phyloP scores from a whole-genome alignment of 2,113 vertebrate genomes.

The Malurus elegans region DNA sequence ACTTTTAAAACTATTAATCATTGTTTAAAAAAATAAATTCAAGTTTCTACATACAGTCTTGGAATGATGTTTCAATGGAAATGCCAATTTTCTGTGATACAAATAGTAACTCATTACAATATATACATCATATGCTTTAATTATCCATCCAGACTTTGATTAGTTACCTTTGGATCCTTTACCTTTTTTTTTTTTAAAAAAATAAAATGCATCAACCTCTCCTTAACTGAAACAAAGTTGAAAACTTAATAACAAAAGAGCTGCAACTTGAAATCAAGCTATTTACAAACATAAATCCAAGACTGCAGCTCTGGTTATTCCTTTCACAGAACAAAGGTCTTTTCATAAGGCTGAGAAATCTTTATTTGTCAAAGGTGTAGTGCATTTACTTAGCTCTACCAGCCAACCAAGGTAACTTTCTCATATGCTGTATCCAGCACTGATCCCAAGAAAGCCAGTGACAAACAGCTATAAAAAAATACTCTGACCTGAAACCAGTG shows the following conservation, averaged over 20 bases:
- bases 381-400: background rate
- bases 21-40: background rate
- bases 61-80: background rate
- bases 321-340: slow-evolving; percentile 29
- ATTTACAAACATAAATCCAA: background rate
- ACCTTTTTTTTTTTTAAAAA: background rate
- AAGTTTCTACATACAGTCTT: background rate
- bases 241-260: background rate
- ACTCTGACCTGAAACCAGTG: background rate
- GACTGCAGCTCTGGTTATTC: background rate
- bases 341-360: background rate
- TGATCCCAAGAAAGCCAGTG: background rate
- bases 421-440: background rate
- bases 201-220: background rate
- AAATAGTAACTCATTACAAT: background rate
- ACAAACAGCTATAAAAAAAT: background rate
- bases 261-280: background rate
- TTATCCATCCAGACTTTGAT: background rate
- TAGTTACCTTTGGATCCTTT: background rate
- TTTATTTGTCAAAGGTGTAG: slow-evolving; percentile 51
- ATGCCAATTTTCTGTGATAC: background rate
- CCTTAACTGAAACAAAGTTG: background rate
- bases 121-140: background rate
- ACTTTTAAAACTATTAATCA: background rate
- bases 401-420: background rate